Evolutionary conservation across 2,888 invertebrate species (phyloP).

Genomic region (Luperina testacea): DNA sequence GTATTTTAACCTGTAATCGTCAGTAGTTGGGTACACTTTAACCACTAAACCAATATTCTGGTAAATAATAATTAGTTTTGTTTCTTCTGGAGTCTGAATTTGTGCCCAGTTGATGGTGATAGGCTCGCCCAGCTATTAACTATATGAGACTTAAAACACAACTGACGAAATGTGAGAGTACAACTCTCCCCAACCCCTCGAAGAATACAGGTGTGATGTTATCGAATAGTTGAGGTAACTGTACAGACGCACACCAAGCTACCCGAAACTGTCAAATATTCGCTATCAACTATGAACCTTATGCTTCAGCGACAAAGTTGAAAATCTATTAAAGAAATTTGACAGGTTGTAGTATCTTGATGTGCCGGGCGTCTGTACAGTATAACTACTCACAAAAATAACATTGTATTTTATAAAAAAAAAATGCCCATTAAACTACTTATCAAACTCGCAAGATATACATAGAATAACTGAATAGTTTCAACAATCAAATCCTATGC

Average conservation of each 20-base stretch:
- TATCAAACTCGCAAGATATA: background rate
- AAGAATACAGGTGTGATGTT: background rate
- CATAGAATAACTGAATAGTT: background rate
- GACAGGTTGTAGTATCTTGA: no score
- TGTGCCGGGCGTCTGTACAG: no score
- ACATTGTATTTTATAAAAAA: background rate
- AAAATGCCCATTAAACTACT: background rate
- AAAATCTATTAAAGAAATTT: no score
- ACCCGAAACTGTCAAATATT: no score
- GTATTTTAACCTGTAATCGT: background rate
- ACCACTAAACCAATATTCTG: background rate
- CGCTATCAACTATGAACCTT: no score
- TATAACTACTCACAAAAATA: background rate
- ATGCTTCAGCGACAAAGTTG: no score
- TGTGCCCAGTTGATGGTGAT: no score
- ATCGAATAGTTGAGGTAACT: background rate
- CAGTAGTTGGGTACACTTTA: background rate
- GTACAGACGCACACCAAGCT: no score
- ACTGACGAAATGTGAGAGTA: background rate
- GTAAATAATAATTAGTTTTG: background rate
- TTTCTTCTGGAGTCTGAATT: no score
- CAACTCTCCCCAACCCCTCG: background rate
- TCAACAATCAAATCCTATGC: background rate
- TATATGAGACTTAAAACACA: no score
- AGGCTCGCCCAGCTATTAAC: no score